phyloP scores from a whole-genome alignment of 2,888 invertebrate species.

The Acrobasis repandana region DNA sequence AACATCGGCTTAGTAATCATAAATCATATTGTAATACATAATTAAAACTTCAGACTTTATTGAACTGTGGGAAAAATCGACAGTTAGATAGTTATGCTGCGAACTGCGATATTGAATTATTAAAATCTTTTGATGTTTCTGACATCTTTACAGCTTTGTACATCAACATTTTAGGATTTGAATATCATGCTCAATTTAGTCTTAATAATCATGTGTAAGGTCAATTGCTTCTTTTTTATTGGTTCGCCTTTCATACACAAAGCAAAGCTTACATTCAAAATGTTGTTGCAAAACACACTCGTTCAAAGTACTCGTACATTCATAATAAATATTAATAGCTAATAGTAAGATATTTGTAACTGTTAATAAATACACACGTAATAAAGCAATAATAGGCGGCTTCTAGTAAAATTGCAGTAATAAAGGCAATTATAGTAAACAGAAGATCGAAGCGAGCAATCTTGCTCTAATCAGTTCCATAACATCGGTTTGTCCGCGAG shows the following conservation, averaged over 20 bases:
- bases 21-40: constrained; percentile 5
- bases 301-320: not conserved
- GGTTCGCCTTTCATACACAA: not conserved
- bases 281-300: not conserved
- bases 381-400: constrained; percentile 14
- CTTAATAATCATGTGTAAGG: not conserved
- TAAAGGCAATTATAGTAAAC: constrained; percentile 24
- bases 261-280: not conserved
- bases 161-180: not conserved
- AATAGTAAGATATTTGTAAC: not conserved
- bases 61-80: not conserved
- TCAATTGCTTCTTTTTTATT: not conserved
- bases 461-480: constrained; percentile 37
- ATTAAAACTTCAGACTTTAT: not conserved
- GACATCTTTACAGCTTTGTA: no score
- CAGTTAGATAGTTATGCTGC: not conserved
- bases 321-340: not conserved
- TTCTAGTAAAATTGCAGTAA: constrained; percentile 8
- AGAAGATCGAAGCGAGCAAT: constrained; percentile 26
- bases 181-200: not conserved
- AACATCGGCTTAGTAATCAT: not conserved
- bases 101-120: no score
- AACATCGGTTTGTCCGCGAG: constrained; percentile 41
- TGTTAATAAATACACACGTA: not conserved
- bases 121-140: no score